A percentile compares a stretch with the other conserved stretches of the same genome.
Conservation (phyloP, 1,140 invertebrate genomes). For the Drosophila rufa region DNA sequence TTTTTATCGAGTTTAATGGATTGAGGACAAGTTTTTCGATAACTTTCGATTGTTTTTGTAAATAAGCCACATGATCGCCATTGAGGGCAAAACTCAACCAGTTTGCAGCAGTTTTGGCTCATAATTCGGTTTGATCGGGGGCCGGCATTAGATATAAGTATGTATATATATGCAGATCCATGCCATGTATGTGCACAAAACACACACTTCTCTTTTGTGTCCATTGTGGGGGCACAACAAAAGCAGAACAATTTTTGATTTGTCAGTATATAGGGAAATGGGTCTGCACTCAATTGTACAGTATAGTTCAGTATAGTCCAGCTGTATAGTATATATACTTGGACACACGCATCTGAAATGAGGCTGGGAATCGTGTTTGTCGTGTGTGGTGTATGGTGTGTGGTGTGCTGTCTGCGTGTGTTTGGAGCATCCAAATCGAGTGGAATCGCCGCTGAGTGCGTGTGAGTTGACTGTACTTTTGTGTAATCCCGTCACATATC, state of each 20-base stretch:
- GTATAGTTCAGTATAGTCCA: neutral
- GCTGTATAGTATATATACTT: slow-evolving; percentile 8
- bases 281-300: slow-evolving; percentile 75
- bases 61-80: slow-evolving; percentile 10
- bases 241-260: slow-evolving; percentile 66
- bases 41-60: neutral
- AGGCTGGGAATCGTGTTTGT: neutral
- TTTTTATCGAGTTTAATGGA: no score
- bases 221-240: slow-evolving; percentile 56
- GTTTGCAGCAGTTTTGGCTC: slow-evolving; percentile 33
- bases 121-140: slow-evolving; percentile 34
- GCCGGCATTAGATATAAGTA: slow-evolving; percentile 7
- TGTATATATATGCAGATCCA: slow-evolving; percentile 1
- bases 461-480: slow-evolving; percentile 74
- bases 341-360: slow-evolving; percentile 14
- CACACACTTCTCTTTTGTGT: slow-evolving; percentile 21
- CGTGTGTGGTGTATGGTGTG: no score
- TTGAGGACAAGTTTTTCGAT: neutral
- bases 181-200: neutral
- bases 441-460: slow-evolving; percentile 34
- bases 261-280: slow-evolving; percentile 77
- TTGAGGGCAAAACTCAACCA: slow-evolving; percentile 9
- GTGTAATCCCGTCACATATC: slow-evolving; percentile 8
- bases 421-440: slow-evolving; percentile 12
- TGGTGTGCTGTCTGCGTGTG: slow-evolving; percentile 1